Conservation (phyloP, 2,797 vertebrate genomes). For the Phataginus tetradactyla region DNA sequence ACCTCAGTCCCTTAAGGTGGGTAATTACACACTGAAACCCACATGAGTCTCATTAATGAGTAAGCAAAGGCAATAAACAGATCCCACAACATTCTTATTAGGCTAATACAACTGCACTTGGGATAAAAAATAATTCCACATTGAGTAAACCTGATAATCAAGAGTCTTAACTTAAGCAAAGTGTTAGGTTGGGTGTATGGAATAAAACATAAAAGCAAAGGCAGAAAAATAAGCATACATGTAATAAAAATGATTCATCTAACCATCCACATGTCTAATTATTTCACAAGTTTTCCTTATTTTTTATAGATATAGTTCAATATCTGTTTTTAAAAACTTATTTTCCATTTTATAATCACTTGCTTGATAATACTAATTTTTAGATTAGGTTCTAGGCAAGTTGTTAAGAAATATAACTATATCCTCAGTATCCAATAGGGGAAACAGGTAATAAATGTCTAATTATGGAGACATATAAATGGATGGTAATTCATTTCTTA, state of each 20-base stretch:
- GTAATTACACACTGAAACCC: conserved; percentile 62
- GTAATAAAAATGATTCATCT: neutral
- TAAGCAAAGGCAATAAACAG: conserved; percentile 39
- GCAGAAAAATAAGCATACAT: neutral
- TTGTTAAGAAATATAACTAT: conserved; percentile 41
- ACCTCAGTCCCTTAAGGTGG: conserved; percentile 58
- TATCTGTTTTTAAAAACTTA: neutral
- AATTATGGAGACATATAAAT: conserved; percentile 21
- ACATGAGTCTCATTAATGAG: conserved; percentile 69
- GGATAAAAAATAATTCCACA: conserved; percentile 57
- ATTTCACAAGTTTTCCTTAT: conserved; percentile 10
- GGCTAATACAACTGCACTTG: conserved; percentile 46
- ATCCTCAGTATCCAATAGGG: neutral
- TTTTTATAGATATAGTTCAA: neutral
- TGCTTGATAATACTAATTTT: conserved; percentile 1
- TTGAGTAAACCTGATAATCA: conserved; percentile 54
- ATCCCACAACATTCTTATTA: conserved; percentile 61
- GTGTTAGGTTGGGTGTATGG: neutral
- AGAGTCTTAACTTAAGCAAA: neutral
- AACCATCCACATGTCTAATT: neutral
- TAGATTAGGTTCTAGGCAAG: neutral
- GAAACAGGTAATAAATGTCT: neutral
- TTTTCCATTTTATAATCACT: neutral
- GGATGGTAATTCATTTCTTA: conserved; percentile 1
- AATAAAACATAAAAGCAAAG: conserved; percentile 22